Base-by-base conservation (phyloP, 1,140 invertebrate species). In the Pseudoatta argentina region DNA sequence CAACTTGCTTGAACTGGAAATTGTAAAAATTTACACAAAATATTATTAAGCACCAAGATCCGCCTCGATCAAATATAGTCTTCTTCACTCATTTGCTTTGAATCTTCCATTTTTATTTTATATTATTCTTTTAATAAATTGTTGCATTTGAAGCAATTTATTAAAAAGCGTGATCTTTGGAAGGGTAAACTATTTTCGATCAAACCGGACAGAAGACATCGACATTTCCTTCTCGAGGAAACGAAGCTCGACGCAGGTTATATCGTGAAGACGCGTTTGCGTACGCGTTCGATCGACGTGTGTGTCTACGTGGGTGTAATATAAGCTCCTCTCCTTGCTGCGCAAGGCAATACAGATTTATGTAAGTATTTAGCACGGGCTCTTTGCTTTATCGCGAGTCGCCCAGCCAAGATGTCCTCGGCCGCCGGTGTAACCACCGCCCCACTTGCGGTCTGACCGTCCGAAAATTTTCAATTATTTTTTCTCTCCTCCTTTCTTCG, bases 281-380 rank as follows among this genome's bases (percentile, higher is more conserved):
- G 78, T 59, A 63, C 30, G 75, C 69, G 30, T 63, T 71, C 30
- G 71, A 39, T 27, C 61, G 16, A 39, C 64, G 81, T 63, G 77
- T 73, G 44, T 27, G 61, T 48, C 10, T 75, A 66, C 55, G 81
- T 91, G 86, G 77, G 71, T 87, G 89, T 88, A 86, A 76, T 87
- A 87, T 92, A 92, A 92, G 89, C 89, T 88, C 39, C 88, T 90
- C 91, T 79, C 63, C 85, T 69, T 88, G 85, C 88, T 91, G 86
- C 89, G 91, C 86, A 90, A 94, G 93, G 95, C 94, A 95, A 95
- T 95, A 95, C 95, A 95, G 95, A 95, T 95, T 95, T 95, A 95
- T 95, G 94, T 95, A 95, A 95, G 94, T 95, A 95, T 95, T 95
- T 95, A 95, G 94, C 94, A 87, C 94, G 86, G 92, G 94, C 93